phyloP scores from a whole-genome alignment of 2,113 vertebrate genomes.

The Petrocephalus zakoni region DNA sequence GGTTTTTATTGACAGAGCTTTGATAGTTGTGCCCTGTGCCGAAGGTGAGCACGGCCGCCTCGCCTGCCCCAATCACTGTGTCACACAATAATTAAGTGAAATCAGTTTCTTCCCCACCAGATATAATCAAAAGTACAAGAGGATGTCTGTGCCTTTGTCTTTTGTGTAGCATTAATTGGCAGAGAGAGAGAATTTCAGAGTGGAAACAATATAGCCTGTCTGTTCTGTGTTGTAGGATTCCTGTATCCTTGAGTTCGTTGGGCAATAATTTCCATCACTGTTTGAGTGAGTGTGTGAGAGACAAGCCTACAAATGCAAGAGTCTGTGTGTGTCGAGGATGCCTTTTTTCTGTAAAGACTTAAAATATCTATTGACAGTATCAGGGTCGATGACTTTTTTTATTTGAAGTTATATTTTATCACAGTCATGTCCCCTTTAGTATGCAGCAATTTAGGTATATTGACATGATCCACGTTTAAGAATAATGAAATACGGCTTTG shows the following conservation, averaged over 20 bases:
- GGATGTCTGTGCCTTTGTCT: neutral
- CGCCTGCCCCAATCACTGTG: conserved; percentile 13
- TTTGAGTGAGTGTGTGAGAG: neutral
- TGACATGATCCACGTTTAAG: neutral
- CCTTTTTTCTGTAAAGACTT: neutral
- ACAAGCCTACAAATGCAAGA: neutral
- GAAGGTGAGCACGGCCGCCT: conserved; percentile 82
- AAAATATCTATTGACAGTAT: neutral
- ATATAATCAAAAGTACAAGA: neutral
- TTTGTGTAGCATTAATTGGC: neutral
- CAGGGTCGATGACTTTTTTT: neutral
- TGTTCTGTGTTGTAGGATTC: conserved; percentile 3
- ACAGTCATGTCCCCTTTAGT: neutral
- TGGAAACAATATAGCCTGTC: neutral
- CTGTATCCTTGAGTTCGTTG: neutral
- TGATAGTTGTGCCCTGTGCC: conserved; percentile 95
- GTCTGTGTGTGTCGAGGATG: neutral
- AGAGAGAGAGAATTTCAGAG: neutral
- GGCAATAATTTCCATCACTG: neutral
- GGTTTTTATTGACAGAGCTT: conserved; percentile 98
- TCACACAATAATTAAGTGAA: conserved; percentile 10
- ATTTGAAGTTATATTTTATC: neutral
- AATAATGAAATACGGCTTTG: neutral
- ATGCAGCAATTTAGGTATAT: neutral
- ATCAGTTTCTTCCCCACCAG: neutral